Base-by-base conservation (phyloP, 1,140 invertebrate genomes). In the Drosophila ficusphila region DNA sequence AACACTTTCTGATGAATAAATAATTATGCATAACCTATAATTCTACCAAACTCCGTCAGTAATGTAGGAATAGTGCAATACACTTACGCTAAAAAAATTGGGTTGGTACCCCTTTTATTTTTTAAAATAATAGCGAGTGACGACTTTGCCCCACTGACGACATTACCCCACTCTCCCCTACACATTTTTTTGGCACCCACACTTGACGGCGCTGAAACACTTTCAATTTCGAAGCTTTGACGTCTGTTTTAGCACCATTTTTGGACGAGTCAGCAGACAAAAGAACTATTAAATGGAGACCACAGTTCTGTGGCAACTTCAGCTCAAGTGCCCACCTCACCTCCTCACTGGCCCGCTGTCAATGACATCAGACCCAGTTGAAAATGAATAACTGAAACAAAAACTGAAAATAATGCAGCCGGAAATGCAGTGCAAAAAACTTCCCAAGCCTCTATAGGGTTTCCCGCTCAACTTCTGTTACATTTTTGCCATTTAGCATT, bases 391-490 rank as follows among this genome's bases (percentile, higher is more conserved):
- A 19, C 18, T 14, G 39, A 61, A 52, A 64, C 51, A 47, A 74
- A 44, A 60, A 70, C 23, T 47, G 54, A 76, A 82, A 67, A 14
- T 49, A 73, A 72, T 65, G 47, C 64, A 62, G 56, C 64, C 79
- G 79, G 79, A 83, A 83, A 83, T 83, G 79, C 79, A 86, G 52
- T 21, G 49, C 47, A 64, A 18, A 71, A 67, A 61, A 72, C 44
- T 69, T 65, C 79, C 46, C 81, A 73, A 31, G 82, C 44, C 46
- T 42, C 44, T 18, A 31, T 79, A 71, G 76, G 76, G 81, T 73
- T 85, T 76, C 79, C 65, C 74, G 71, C 67, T 69, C 58, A 60
- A 74, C 81, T 85, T 64, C 76, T 86, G 81, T 85, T 85, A 85
- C 76, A 85, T 73, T 76, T 85, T 73, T 70, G 62, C 39, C 42